Conservation (phyloP, 2,888 invertebrate genomes). For the Campoplex nolae region DNA sequence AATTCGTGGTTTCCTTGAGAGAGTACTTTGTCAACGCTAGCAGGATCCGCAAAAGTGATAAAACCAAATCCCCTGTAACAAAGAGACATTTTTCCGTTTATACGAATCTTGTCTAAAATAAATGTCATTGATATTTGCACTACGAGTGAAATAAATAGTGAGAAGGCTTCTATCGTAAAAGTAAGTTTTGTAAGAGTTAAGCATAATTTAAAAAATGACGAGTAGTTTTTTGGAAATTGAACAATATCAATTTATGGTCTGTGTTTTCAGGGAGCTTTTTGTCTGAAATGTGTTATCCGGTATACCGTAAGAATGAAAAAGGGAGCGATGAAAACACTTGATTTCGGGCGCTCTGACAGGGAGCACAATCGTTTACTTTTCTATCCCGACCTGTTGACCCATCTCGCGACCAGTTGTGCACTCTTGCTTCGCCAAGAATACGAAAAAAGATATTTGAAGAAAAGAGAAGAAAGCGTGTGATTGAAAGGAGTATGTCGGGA, state of each 20-base stretch:
- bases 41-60: conserved; percentile 99
- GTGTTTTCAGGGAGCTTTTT: not conserved
- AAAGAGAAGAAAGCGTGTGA: not conserved
- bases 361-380: conserved; percentile 47
- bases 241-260: too few relatives aligned
- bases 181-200: not conserved
- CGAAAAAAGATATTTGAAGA: conserved; percentile 42
- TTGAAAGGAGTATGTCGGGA: not conserved
- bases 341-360: conserved; percentile 51
- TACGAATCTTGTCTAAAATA: conserved; percentile 24
- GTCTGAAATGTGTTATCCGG: conserved; percentile 30
- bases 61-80: conserved; percentile 99
- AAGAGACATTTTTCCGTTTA: conserved; percentile 60
- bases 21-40: conserved; percentile 99
- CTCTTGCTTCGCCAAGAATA: conserved; percentile 43
- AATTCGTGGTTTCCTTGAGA: conserved; percentile 99
- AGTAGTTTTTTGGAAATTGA: not conserved
- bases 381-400: conserved; percentile 15
- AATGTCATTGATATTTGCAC: not conserved
- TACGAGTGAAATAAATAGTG: not conserved
- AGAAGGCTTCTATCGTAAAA: not conserved
- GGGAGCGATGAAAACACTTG: conserved; percentile 32
- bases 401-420: conserved; percentile 32
- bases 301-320: conserved; percentile 1
- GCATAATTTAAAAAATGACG: not conserved